Evolutionary conservation across 2,113 vertebrate genomes (phyloP).

Genomic region (Python bivittatus): DNA sequence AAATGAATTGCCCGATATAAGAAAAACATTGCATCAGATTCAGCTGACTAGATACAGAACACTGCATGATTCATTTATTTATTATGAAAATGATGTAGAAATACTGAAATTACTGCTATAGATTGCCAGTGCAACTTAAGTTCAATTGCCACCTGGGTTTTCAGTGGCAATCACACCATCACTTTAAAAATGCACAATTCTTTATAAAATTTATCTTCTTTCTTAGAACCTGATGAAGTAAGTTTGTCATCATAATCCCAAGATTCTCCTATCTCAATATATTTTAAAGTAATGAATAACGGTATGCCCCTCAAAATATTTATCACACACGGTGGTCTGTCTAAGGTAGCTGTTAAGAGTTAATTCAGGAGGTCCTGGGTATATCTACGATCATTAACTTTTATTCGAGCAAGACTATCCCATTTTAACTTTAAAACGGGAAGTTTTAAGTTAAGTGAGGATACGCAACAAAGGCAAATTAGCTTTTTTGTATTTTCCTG

Average conservation of each 20-base stretch:
- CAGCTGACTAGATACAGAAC: background rate
- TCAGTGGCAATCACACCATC: background rate
- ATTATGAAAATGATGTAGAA: background rate
- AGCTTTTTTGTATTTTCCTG: background rate
- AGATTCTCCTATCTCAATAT: background rate
- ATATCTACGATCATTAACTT: background rate
- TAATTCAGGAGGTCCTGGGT: background rate
- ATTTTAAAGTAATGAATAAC: background rate
- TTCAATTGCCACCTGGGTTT: background rate
- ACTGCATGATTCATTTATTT: background rate
- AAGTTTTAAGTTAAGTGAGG: background rate
- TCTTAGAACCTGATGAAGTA: background rate
- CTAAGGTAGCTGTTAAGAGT: background rate
- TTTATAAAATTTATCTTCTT: background rate
- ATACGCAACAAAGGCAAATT: background rate
- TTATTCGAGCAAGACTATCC: background rate
- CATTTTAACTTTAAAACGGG: background rate
- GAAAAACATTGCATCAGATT: background rate
- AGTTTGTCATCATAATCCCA: background rate
- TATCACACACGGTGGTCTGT: background rate
- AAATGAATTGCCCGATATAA: background rate
- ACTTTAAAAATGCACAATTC: background rate
- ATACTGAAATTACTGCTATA: background rate
- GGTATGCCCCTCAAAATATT: background rate
- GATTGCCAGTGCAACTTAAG: background rate